Conservation (phyloP, 2,113 vertebrate species). For the Jaculus jaculus region DNA sequence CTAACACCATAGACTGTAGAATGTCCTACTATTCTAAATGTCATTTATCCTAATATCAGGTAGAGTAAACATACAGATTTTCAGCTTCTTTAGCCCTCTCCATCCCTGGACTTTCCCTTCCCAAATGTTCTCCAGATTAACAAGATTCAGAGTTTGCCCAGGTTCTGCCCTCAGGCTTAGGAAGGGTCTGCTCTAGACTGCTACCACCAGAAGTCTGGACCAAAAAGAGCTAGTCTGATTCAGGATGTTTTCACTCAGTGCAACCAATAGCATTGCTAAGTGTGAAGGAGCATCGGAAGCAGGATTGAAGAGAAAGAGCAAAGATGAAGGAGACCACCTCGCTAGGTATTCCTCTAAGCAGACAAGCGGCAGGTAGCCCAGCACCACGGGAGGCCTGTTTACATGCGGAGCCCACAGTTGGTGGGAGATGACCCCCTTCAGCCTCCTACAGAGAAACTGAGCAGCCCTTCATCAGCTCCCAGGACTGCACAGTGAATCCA, state of each 20-base stretch:
- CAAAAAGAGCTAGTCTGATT: not conserved
- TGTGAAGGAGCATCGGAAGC: not conserved
- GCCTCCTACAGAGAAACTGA: not conserved
- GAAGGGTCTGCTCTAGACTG: not conserved
- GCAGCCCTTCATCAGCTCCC: not conserved
- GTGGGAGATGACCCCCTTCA: not conserved
- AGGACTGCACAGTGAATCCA: not conserved
- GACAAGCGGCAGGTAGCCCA: not conserved
- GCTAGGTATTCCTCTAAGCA: not conserved
- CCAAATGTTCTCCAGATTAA: slow-evolving; percentile 30
- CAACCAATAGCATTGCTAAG: not conserved
- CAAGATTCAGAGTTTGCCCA: slow-evolving; percentile 18
- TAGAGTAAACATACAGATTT: not conserved
- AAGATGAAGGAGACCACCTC: not conserved
- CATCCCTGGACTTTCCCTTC: slow-evolving; percentile 15
- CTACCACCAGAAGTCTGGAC: not conserved
- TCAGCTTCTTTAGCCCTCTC: not conserved
- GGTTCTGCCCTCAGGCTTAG: not conserved
- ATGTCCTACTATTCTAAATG: slow-evolving; percentile 20
- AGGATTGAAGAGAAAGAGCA: not conserved
- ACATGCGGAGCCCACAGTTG: not conserved
- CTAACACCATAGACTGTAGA: slow-evolving; percentile 18
- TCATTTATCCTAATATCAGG: not conserved
- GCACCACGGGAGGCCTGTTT: too few relatives aligned
- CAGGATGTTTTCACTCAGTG: not conserved